A percentile compares a stretch with the other conserved stretches of the same genome.
Conservation (phyloP, 2,888 invertebrate species). For the Tiliacea aurago region DNA sequence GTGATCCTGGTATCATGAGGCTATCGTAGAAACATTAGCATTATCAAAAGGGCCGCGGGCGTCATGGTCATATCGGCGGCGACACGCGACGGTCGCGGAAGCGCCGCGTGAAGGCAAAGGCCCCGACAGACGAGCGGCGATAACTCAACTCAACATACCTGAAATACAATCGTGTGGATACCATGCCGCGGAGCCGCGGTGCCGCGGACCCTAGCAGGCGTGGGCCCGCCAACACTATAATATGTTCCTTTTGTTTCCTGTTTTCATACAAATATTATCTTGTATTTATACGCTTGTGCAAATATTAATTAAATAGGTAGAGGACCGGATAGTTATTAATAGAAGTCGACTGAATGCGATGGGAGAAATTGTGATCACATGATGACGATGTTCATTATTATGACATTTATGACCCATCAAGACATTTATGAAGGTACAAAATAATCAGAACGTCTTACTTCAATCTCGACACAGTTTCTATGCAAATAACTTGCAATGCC, state of each 20-base stretch:
- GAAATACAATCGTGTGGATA: conserved; percentile 86
- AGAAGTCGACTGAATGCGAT: neutral
- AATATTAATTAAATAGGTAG: conserved; percentile 32
- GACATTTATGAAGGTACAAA: neutral
- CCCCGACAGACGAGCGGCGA: conserved; percentile 84
- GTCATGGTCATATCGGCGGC: conserved; percentile 86
- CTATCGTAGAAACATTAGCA: conserved; percentile 88
- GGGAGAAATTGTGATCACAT: neutral
- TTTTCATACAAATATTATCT: conserved; percentile 64
- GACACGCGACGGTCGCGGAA: conserved; percentile 87
- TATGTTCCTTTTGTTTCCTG: conserved; percentile 70
- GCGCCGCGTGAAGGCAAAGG: conserved; percentile 82
- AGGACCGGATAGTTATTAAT: conserved; percentile 25
- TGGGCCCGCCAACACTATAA: conserved; percentile 76
- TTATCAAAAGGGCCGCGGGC: conserved; percentile 89
- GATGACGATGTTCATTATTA: too few relatives aligned
- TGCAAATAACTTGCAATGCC: neutral
- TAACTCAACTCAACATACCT: conserved; percentile 87
- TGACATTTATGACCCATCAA: neutral
- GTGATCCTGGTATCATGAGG: conserved; percentile 83
- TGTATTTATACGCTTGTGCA: conserved; percentile 57
- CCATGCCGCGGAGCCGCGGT: conserved; percentile 71
- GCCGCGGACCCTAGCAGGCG: conserved; percentile 71
- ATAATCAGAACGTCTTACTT: neutral
- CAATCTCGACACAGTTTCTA: neutral